Base-by-base conservation (phyloP, 2,113 vertebrate genomes). In the Nesogale talazaci region DNA sequence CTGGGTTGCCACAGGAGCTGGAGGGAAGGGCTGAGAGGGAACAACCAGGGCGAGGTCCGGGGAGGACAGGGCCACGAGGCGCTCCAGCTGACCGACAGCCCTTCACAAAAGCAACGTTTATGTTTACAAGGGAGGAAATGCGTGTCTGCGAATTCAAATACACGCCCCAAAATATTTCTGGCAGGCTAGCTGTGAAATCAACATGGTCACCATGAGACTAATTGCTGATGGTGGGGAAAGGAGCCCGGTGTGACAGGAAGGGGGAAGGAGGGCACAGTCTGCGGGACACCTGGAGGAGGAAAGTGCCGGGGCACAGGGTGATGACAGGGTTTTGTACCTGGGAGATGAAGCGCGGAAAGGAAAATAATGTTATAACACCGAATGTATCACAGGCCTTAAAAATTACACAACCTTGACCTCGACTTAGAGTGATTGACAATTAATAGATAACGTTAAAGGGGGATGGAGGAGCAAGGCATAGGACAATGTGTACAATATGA, bases 151-250 rank as follows among this genome's bases (percentile, higher is more conserved):
- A 80, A 79, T 70, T 88, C 34, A 81, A 59, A 46, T n/a, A n/a
- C 27, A 92, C 14, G 10, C 46, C 46, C 10, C 46, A 94, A 83
- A 76, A 87, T 61, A 83, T 90, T 94, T 95, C 61, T 87, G 52
- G 59, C 88, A 65, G 52, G 56, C 63, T 56, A 59, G 67, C 52
- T 34, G 86, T 63, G 70, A 78, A 83, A 90, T 10, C 9, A 27
- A 16, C n/a, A 88, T 23, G 29, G 81, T 89, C n/a, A 95, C 57
- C 86, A 19, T 56, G 74, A 40, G 23, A 38, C 4, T 81, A 46
- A 22, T 40, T 34, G 10, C 56, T 22, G 80, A 72, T 31, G 74
- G 31, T 1, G 31, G 72, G 12, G 19, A 52, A 19, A 27, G 61
- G 52, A 70, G 69, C n/a, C 38, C 67, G 76, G 76, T n/a, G n/a